A percentile compares a stretch with the other conserved stretches of the same genome.
These are phyloP conservation scores for Paracyclopina nana DNA, from an alignment of 1,140 invertebrate species.

Conservation along the genomic window DNA sequence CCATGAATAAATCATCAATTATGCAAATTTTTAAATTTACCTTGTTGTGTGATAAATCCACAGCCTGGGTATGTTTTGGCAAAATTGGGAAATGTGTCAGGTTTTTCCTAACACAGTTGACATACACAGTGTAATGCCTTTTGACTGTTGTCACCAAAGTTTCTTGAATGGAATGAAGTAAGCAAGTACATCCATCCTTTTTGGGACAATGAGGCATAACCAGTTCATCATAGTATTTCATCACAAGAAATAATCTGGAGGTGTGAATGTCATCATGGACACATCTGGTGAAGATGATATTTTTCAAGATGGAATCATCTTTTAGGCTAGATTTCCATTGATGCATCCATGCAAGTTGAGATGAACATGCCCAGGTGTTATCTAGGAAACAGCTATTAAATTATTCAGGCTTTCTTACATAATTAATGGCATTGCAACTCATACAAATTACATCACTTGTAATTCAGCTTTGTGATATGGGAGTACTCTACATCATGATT, in stretches of 20 bases:
- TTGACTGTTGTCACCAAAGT: not conserved
- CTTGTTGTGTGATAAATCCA: constrained; percentile 4
- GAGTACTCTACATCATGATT: no score
- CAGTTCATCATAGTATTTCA: not conserved
- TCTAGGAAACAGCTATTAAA: no score
- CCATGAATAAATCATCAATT: no score
- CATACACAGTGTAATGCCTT: not conserved
- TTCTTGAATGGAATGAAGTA: not conserved
- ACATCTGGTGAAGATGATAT: not conserved
- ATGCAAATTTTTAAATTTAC: no score
- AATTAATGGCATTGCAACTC: no score
- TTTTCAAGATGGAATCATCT: not conserved
- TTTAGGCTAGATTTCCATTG: not conserved
- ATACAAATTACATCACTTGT: no score
- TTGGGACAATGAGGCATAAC: constrained; percentile 1
- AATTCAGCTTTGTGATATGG: no score
- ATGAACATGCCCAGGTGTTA: not conserved
- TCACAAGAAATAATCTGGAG: not conserved
- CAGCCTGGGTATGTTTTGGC: not conserved
- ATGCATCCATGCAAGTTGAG: not conserved
- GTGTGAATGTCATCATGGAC: not conserved
- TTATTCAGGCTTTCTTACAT: no score
- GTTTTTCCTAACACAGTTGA: not conserved
- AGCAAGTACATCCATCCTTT: not conserved
- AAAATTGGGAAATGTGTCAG: not conserved